Base-by-base conservation (phyloP, 2,113 vertebrate genomes). In the Limanda limanda region DNA sequence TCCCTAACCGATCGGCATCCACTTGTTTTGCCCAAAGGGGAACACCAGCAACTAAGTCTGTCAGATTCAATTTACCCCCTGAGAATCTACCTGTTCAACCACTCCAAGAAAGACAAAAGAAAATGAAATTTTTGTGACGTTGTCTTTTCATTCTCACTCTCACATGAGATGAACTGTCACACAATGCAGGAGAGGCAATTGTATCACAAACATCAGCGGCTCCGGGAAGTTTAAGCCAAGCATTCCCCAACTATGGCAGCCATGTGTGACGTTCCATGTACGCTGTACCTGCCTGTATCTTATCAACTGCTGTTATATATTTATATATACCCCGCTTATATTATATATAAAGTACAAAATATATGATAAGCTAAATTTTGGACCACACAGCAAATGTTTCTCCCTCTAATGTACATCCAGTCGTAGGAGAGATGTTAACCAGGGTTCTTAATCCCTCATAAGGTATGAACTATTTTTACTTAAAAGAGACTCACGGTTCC, bases 21-120 rank as follows among this genome's bases (percentile, higher is more conserved):
- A 8, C 20, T 20, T 11, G 10, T 59, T 76, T 59, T 68, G 61
- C 80, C 58, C 27, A 55, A 35, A 52, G 73, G 80, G 9, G 10
- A 58, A 45, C 71, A 71, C 56, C 48, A 55, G 52, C 47, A n/a
- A 75, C 52, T 55, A 37, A 4, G 17, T 47, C 83, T 87, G 91
- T 87, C 89, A 73, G 31, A 57, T 84, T 82, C n/a, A 51, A 88
- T 90, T 68, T 71, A 74, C 72, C 66, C 56, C 59, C 51, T 10
- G 42, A 83, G 67, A 66, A 40, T 35, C 68, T 81, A 88, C 80
- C 76, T 86, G 71, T 74, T 75, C 75, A 24, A 9, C 21, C 20
- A 25, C 14, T 52, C 24, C 11, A 12, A 20, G 47, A 56, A 74
- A 76, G 59, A 61, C 17, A 5, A 45, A 2, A 5, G 18, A 71